Evolutionary conservation across 2,797 vertebrate genomes (phyloP).

Genomic region (Paratrypauchen microcephalus): DNA sequence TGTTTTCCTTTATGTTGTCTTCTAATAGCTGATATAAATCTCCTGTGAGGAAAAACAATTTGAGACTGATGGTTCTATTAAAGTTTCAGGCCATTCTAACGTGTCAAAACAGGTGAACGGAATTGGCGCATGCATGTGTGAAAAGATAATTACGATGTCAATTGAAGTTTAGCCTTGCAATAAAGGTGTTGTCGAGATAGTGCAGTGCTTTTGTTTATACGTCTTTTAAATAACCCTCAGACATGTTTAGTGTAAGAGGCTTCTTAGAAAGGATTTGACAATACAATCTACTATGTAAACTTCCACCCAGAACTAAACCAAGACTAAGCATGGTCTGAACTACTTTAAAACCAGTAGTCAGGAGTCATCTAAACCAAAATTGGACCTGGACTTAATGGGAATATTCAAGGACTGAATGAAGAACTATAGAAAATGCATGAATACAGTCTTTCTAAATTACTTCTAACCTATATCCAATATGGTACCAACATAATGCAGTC

Average conservation of each 20-base stretch:
- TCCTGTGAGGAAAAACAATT: constrained; percentile 38
- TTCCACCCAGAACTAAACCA: not conserved
- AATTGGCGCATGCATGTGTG: constrained; percentile 16
- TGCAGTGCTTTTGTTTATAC: constrained; percentile 28
- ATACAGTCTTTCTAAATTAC: too few relatives aligned
- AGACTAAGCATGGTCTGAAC: constrained; percentile 3
- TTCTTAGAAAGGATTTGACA: not conserved
- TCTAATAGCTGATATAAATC: constrained; percentile 13
- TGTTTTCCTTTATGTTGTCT: constrained; percentile 23
- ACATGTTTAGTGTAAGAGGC: not conserved
- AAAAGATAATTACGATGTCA: constrained; percentile 53
- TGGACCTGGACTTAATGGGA: not conserved
- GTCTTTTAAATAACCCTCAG: constrained; percentile 11
- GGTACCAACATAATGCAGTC: not conserved
- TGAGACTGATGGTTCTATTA: constrained; percentile 39
- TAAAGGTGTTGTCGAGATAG: constrained; percentile 35
- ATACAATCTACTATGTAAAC: not conserved
- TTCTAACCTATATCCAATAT: not conserved
- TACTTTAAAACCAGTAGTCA: not conserved
- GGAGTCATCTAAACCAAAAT: not conserved
- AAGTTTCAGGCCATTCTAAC: constrained; percentile 26
- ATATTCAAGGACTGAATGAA: not conserved
- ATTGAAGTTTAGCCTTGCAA: constrained; percentile 19
- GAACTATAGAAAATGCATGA: too few relatives aligned
- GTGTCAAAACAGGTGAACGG: constrained; percentile 38